These are phyloP conservation scores for Myotis davidii DNA, from an alignment of 2,113 vertebrate genomes.

Conservation along the genomic window DNA sequence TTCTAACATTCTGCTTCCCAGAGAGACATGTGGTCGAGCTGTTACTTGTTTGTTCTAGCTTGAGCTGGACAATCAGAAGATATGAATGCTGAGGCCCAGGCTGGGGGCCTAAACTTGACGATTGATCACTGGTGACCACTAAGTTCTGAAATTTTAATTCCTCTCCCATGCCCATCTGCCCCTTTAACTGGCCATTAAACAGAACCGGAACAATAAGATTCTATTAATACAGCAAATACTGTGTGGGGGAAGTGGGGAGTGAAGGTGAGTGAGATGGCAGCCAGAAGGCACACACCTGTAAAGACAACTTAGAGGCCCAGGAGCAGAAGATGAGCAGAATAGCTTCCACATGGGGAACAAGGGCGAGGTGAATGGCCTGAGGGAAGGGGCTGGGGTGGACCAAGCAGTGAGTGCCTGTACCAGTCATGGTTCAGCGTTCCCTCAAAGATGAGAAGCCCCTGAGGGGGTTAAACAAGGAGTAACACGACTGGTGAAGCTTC, in stretches of 20 bases:
- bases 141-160: background rate
- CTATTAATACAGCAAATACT: background rate
- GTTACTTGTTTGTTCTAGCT: background rate
- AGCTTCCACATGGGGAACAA: background rate
- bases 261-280: background rate
- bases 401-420: background rate
- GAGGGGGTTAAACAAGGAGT: background rate
- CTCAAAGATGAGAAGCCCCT: background rate
- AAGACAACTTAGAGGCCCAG: background rate
- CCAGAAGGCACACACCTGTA: background rate
- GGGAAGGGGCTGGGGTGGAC: background rate
- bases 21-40: background rate
- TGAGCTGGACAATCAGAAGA: background rate
- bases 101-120: background rate
- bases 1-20: conserved; percentile 22
- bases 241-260: background rate
- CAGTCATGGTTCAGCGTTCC: background rate
- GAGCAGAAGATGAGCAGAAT: background rate
- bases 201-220: background rate
- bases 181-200: background rate
- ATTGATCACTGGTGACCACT: background rate
- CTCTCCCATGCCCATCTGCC: background rate
- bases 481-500: background rate
- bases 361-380: background rate
- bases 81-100: background rate